Evolutionary conservation across 2,113 vertebrate genomes (phyloP), one percentile per base, ranked within the genome.

Genomic region (Stegastes partitus): DNA sequence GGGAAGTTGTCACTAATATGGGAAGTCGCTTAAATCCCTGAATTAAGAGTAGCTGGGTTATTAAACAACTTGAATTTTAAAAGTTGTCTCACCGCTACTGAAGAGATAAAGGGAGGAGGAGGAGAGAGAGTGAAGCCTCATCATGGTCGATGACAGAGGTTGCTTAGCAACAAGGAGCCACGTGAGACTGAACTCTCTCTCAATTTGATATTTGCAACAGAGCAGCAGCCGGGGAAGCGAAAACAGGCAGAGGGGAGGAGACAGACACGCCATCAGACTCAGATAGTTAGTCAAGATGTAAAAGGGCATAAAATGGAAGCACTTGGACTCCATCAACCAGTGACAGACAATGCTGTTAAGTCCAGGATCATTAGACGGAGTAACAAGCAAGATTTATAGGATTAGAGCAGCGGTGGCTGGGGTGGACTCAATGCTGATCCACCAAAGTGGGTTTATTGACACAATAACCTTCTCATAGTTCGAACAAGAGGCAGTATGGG

Each of bases 101-200:
- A 23, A 63, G 63, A 65, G 71, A 81, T 70, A 71, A 69, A 83
- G 61, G 70, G 55, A 49, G 72, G 59, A 10, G 70, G 72, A 81
- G 7, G 69, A 34, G 31, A 31, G 28, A 34, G 69, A 70, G 71
- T 22, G 59, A 82, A 66, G 70, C 75, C 59, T 67, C 77, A 90
- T 89, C 73, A 42, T 81, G 83, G 89, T 79, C 68, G 79, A 89
- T 92, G 91, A 94, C 89, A 90, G 83, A 12, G 83, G 94, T 95
- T 91, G 93, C 94, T 91, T 92, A 76, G 94, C 91, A 95, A 95
- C 94, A 91, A 84, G 87, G 85, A 71, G 74, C 81, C 85, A 90
- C 59, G 79, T 89, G 82, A 91, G 86, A 87, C 80, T 59, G 49
- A 80, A 82, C 87, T 84, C 87, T 90, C 87, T 88, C 90, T 84